A percentile compares a stretch with the other conserved stretches of the same genome.
Conservation (phyloP, 2,888 invertebrate species). For the Melipona beecheii region DNA sequence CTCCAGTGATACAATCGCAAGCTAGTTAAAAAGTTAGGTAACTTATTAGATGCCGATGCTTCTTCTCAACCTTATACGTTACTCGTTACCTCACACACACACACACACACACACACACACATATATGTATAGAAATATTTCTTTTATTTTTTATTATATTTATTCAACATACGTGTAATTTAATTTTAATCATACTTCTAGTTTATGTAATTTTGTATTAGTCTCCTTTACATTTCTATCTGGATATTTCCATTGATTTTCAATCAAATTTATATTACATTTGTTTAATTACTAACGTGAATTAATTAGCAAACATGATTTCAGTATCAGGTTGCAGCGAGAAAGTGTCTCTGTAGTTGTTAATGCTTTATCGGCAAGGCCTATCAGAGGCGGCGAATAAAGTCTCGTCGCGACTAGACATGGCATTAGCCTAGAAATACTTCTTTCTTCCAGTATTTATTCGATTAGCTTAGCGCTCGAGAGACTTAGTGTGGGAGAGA, state of each 20-base stretch:
- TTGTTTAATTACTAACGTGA: not conserved
- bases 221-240: conserved; percentile 1
- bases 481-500: conserved; percentile 29
- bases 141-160: conserved; percentile 1
- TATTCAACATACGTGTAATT: not conserved
- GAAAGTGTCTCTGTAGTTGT: conserved; percentile 46
- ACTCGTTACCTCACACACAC: conserved; percentile 19
- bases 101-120: not conserved
- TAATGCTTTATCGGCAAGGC: conserved; percentile 71
- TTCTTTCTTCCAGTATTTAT: conserved; percentile 82
- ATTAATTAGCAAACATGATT: not conserved
- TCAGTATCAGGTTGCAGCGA: conserved; percentile 54
- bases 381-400: conserved; percentile 65
- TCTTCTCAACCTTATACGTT: conserved; percentile 56
- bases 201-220: not conserved
- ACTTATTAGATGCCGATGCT: conserved; percentile 40
- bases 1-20: conserved; percentile 86
- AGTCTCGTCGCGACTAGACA: conserved; percentile 37
- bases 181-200: not conserved
- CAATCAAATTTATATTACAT: not conserved
- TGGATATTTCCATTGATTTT: not conserved
- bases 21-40: conserved; percentile 84
- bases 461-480: conserved; percentile 68
- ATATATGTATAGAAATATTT: accelerated
- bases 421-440: conserved; percentile 70